Evolutionary conservation across 2,113 vertebrate species (phyloP), one percentile per base, ranked within the genome.

Genomic region (Lampris incognitus): DNA sequence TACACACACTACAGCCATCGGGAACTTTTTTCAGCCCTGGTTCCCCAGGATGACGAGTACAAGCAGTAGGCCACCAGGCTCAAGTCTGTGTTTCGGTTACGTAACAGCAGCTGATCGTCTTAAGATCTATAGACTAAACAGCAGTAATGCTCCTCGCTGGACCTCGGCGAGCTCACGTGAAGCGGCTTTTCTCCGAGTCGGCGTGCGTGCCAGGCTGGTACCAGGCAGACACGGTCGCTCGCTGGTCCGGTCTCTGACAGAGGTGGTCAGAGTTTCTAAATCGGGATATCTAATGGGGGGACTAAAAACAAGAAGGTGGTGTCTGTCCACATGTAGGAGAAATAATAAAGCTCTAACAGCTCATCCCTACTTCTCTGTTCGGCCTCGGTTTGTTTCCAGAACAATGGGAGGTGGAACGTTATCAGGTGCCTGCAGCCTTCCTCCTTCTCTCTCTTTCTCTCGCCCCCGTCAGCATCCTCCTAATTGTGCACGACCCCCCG

Each of bases 71-170:
- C 66, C 55, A 13, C 42, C 65, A 49, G 72, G 61, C 66, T 69
- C 44, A 74, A 73, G 46, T n/a, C 58, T 5, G 56, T 76, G 58
- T 59, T 69, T 5, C 39, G 56, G 72, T 92, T 92, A 89, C 62
- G 44, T 90, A 92, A 92, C 71, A 83, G 64, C 60, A 58, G 40
- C 75, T 86, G 87, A 93, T 89, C 88, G 87, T 80, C 82, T 91
- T 90, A 90, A 85, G 88, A 84, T 89, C 86, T 81, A 63, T 66
- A 85, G 78, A 76, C 69, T 76, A 76, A 87, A 78, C 74, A 73
- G 70, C 6, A 48, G 75, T 89, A 90, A 91, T 89, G 55, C 88
- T 74, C 59, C 72, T 59, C 38, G 13, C 24, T 65, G 69, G 80
- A 69, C 70, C 54, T 79, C 57, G 59, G 54, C 3, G 2, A 69